phyloP scores from a whole-genome alignment of 2,888 invertebrate species.

The Nomada goodeniana region DNA sequence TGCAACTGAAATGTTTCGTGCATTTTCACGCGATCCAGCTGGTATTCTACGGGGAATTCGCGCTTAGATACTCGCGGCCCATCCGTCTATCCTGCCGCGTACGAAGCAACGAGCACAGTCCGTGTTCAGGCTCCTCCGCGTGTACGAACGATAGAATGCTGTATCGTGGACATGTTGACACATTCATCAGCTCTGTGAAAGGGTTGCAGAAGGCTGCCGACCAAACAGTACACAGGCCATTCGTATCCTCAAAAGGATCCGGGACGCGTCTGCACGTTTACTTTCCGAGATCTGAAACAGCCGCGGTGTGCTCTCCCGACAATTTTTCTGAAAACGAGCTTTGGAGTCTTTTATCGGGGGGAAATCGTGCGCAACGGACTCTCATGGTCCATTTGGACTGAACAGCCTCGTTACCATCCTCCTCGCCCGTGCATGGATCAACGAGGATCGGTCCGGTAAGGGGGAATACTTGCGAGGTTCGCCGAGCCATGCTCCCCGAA shows the following conservation, averaged over 20 bases:
- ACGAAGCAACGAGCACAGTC: conserved; percentile 33
- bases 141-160: conserved; percentile 17
- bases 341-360: not conserved
- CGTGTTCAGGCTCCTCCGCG: not conserved
- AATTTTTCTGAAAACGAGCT: not conserved
- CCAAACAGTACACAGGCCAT: conserved; percentile 8
- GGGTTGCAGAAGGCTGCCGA: not conserved
- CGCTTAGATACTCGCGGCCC: not conserved
- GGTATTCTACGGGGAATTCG: conserved; percentile 8
- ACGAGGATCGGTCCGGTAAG: not conserved
- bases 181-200: conserved; percentile 42
- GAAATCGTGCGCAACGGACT: not conserved
- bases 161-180: conserved; percentile 55
- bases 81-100: conserved; percentile 26
- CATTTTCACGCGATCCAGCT: conserved; percentile 27
- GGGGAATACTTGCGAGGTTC: too few relatives aligned
- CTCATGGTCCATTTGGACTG: not conserved
- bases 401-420: not conserved
- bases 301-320: not conserved
- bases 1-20: conserved; percentile 47
- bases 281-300: conserved; percentile 6
- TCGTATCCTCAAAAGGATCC: conserved; percentile 4
- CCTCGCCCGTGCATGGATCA: not conserved
- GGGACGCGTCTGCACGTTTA: not conserved
- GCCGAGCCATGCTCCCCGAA: too few relatives aligned